Conservation (phyloP, 2,888 invertebrate genomes). For the Heliconius ismenius region DNA sequence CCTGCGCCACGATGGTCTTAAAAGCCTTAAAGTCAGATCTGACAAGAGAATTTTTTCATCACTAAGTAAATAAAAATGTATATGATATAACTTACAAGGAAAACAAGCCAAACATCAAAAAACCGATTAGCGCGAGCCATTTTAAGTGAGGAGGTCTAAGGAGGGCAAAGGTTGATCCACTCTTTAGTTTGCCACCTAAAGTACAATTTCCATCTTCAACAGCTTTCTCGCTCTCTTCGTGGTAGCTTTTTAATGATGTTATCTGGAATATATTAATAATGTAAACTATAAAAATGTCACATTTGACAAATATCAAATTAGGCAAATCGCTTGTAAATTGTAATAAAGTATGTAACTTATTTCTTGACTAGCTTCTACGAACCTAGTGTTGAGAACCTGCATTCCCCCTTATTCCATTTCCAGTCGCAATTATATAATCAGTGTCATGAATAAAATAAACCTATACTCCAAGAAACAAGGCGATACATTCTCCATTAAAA, state of each 20-base stretch:
- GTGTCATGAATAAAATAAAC: too few relatives aligned
- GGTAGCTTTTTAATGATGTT: slow-evolving; percentile 55
- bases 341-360: too few relatives aligned
- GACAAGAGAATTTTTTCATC: not conserved
- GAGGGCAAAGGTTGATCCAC: slow-evolving; percentile 49
- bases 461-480: too few relatives aligned
- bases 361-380: too few relatives aligned
- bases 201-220: slow-evolving; percentile 46
- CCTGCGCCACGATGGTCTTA: too few relatives aligned
- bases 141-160: slow-evolving; percentile 67
- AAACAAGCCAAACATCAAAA: slow-evolving; percentile 73
- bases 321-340: too few relatives aligned
- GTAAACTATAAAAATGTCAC: not conserved
- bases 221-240: slow-evolving; percentile 43
- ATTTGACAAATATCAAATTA: not conserved
- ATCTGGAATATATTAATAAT: slow-evolving; percentile 52
- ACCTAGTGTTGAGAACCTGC: too few relatives aligned
- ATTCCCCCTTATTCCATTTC: too few relatives aligned
- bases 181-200: slow-evolving; percentile 7
- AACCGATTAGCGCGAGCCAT: slow-evolving; percentile 66
- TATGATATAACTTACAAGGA: slow-evolving; percentile 60
- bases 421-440: too few relatives aligned
- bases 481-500: too few relatives aligned
- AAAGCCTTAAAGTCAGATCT: too few relatives aligned
- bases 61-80: not conserved